Conservation (phyloP, 1,140 invertebrate species). For the Araneus ventricosus region DNA sequence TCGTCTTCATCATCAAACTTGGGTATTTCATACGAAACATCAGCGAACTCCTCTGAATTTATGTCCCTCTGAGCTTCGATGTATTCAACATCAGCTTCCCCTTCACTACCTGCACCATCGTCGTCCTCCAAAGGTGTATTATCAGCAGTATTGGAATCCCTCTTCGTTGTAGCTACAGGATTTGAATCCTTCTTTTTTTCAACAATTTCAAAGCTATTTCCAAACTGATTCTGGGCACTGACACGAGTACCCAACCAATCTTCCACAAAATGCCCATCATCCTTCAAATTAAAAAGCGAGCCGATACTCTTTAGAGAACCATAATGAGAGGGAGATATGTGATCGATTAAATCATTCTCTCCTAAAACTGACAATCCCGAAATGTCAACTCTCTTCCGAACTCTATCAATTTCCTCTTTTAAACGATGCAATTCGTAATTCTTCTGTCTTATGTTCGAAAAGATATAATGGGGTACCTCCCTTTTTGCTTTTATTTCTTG, state of each 20-base stretch:
- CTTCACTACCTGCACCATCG: slow-evolving; percentile 29
- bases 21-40: slow-evolving; percentile 8
- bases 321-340: not conserved
- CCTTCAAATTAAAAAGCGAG: not conserved
- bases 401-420: slow-evolving; percentile 36
- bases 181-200: not conserved
- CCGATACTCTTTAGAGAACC: not conserved
- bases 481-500: not conserved
- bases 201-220: not conserved
- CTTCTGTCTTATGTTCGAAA: slow-evolving; percentile 34
- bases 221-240: not conserved
- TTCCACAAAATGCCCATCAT: slow-evolving; percentile 31
- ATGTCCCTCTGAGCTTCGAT: slow-evolving; percentile 49
- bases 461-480: slow-evolving; percentile 28
- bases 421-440: not conserved
- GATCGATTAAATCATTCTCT: not conserved
- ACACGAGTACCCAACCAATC: slow-evolving; percentile 45
- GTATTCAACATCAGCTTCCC: slow-evolving; percentile 62
- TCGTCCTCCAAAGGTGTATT: not conserved
- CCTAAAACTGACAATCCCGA: not conserved
- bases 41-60: slow-evolving; percentile 46
- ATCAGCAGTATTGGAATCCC: not conserved
- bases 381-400: not conserved
- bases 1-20: not conserved
- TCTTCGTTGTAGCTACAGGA: not conserved